Evolutionary conservation across 1,140 invertebrate species (phyloP).

Genomic region (Drosophila pandora): DNA sequence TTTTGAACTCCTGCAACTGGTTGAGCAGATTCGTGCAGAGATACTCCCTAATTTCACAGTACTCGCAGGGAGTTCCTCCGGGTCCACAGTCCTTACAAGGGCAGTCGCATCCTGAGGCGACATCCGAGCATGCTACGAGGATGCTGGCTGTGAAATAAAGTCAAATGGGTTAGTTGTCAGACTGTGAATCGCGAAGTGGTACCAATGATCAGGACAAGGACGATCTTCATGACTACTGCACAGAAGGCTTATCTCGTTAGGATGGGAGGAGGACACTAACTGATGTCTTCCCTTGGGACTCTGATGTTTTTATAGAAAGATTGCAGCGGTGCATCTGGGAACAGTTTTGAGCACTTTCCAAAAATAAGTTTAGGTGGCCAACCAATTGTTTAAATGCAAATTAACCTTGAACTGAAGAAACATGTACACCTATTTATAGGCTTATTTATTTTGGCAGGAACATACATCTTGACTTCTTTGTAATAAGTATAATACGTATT

Average conservation of each 20-base stretch:
- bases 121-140: neutral
- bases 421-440: neutral
- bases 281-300: neutral
- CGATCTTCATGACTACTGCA: neutral
- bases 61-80: neutral
- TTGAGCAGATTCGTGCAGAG: neutral
- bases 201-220: neutral
- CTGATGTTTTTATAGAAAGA: conserved; percentile 15
- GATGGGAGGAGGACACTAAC: neutral
- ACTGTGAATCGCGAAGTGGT: neutral
- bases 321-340: neutral
- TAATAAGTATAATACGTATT: neutral
- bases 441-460: neutral
- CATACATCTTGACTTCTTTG: neutral
- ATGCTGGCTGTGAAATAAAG: neutral
- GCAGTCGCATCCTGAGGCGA: no score
- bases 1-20: neutral
- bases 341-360: neutral
- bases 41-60: neutral
- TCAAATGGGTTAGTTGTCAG: neutral
- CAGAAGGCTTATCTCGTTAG: neutral
- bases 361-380: neutral
- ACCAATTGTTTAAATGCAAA: conserved; percentile 1
- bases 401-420: neutral
- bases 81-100: conserved; percentile 1